These are phyloP conservation scores for Drosophila eohydei DNA, from an alignment of 2,888 invertebrate species.

Conservation along the genomic window DNA sequence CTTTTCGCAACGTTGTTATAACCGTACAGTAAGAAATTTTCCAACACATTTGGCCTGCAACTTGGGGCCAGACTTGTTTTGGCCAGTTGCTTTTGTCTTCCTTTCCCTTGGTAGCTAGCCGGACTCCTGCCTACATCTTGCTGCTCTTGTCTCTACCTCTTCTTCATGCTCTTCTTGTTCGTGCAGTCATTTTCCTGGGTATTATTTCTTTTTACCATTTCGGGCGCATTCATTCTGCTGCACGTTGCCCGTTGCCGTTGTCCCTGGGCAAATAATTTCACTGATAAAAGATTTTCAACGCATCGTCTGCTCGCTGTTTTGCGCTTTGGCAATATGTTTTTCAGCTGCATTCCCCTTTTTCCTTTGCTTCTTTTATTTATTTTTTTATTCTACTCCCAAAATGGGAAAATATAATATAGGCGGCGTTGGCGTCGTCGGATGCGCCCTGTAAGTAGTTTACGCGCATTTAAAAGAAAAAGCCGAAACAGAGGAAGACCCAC, in stretches of 20 bases:
- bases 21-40: slow-evolving; percentile 69
- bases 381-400: slow-evolving; percentile 28
- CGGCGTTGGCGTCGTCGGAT: slow-evolving; percentile 35
- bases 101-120: background rate
- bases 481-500: slow-evolving; percentile 23
- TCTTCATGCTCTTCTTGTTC: slow-evolving; percentile 2
- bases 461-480: slow-evolving; percentile 66
- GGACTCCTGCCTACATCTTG: background rate
- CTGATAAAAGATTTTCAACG: slow-evolving; percentile 81
- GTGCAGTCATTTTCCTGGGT: slow-evolving; percentile 19
- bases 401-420: slow-evolving; percentile 49
- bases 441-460: slow-evolving; percentile 75
- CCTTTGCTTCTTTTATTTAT: background rate
- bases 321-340: slow-evolving; percentile 77
- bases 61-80: slow-evolving; percentile 65
- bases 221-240: slow-evolving; percentile 39
- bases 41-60: slow-evolving; percentile 77
- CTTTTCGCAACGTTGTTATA: slow-evolving; percentile 68
- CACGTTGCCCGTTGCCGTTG: slow-evolving; percentile 41
- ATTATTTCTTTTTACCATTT: slow-evolving; percentile 46
- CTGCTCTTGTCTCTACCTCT: background rate
- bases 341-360: slow-evolving; percentile 27
- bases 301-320: slow-evolving; percentile 76
- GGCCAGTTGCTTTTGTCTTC: slow-evolving; percentile 56
- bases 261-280: slow-evolving; percentile 79